Evolutionary conservation across 2,797 vertebrate species (phyloP).

Genomic region (Scolopax rusticola): DNA sequence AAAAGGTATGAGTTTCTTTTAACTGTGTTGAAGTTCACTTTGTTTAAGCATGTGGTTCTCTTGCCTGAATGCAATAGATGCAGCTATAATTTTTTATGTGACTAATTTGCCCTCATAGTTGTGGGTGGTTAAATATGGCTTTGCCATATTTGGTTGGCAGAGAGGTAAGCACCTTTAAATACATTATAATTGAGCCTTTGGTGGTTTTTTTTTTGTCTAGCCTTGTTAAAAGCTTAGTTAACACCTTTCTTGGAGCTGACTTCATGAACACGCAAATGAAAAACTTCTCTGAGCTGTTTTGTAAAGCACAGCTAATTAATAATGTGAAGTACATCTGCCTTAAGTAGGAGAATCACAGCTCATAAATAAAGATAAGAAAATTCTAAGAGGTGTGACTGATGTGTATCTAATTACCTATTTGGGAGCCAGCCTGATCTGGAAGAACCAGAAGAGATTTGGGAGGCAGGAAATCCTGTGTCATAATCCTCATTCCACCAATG

Average conservation of each 20-base stretch:
- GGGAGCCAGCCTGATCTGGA: constrained; percentile 17
- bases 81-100: constrained; percentile 3
- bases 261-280: neutral
- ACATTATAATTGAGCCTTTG: neutral
- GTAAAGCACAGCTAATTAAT: constrained; percentile 30
- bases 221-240: neutral
- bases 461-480: constrained; percentile 43
- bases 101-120: constrained; percentile 21
- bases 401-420: constrained; percentile 31
- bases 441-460: constrained; percentile 23
- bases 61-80: neutral
- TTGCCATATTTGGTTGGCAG: constrained; percentile 13
- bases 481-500: neutral
- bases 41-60: neutral
- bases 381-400: constrained; percentile 31
- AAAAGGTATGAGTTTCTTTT: neutral
- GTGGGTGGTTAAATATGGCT: neutral
- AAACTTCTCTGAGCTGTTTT: neutral
- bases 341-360: constrained; percentile 24
- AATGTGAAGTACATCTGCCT: neutral
- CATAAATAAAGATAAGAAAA: constrained; percentile 55
- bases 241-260: neutral
- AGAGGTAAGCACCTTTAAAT: constrained; percentile 17
- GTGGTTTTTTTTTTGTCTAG: neutral
- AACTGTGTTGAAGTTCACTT: neutral